Evolutionary conservation across 2,113 vertebrate species (phyloP).

Genomic region (Bubo bubo): DNA sequence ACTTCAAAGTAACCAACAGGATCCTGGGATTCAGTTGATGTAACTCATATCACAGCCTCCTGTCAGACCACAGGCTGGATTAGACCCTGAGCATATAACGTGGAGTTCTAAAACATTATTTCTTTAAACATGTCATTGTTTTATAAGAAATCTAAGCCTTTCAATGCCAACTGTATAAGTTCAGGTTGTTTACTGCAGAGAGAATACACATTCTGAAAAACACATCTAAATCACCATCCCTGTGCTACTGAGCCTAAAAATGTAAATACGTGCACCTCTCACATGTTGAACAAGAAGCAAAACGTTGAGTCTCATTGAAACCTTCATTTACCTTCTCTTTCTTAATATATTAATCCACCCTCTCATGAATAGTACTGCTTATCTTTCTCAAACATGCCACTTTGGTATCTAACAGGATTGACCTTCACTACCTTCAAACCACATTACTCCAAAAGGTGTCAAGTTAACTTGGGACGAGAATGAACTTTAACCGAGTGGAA

Average conservation of each 20-base stretch:
- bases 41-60: background rate
- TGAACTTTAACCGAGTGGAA: conserved; percentile 33
- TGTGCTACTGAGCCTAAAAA: background rate
- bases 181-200: background rate
- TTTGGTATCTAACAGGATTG: conserved; percentile 8
- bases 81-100: background rate
- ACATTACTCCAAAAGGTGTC: background rate
- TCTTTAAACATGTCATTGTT: background rate
- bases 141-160: background rate
- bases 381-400: background rate
- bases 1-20: background rate
- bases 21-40: background rate
- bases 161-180: background rate
- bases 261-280: background rate
- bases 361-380: background rate
- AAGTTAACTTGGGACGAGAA: conserved; percentile 13
- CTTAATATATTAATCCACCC: background rate
- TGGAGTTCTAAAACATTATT: background rate
- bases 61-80: background rate
- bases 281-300: background rate
- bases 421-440: conserved; percentile 45
- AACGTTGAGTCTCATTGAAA: background rate
- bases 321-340: background rate
- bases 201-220: background rate
- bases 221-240: background rate